Base-by-base conservation (phyloP, 2,797 vertebrate genomes). In the Thamnophis elegans region DNA sequence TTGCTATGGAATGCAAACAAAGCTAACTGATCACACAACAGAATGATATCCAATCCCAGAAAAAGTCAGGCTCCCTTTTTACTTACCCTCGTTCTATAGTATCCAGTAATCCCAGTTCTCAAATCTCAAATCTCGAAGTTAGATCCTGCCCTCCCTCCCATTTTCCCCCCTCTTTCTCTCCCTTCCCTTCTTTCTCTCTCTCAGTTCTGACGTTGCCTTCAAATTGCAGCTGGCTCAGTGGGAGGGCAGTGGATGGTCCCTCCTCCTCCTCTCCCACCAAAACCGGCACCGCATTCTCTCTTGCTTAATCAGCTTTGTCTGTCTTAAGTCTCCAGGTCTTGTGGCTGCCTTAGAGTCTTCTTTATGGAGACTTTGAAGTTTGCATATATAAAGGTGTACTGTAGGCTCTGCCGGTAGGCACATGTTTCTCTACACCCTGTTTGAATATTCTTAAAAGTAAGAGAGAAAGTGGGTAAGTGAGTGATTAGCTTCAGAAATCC, bases 241-340 rank as follows among this genome's bases (percentile, higher is more conserved):
- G 68, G 56, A 20, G 22, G 58, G 78, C 2, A 6, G 28, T 20
- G 18, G 56, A 78, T 4, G 78, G 26, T 11, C 51, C 54, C 36
- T 87, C 68, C 85, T 85, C 60, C 82, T 82, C 85, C 85, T 54
- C 92, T 90, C 85, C 86, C 65, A 87, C 55, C 65, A 53, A 87
- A 82, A 59, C n/a, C 26, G 62, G 89, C 93, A 88, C 55, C 47
- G 20, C 93, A 89, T 89, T 92, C 53, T 92, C 82, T 93, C 87
- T 85, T 88, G 89, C 85, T 53, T 95, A 95, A 95, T 95, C 94
- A 88, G 95, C 94, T 95, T 95, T 94, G 54, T 85, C 92, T 93
- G 47, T 26, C 89, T 94, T 94, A 92, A 92, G 56, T 47, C n/a
- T 54, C 13, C 82, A 51, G 55, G 78, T 60, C 55, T 51, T 14